Conservation (phyloP, 1,140 invertebrate genomes). For the Samia ricini region DNA sequence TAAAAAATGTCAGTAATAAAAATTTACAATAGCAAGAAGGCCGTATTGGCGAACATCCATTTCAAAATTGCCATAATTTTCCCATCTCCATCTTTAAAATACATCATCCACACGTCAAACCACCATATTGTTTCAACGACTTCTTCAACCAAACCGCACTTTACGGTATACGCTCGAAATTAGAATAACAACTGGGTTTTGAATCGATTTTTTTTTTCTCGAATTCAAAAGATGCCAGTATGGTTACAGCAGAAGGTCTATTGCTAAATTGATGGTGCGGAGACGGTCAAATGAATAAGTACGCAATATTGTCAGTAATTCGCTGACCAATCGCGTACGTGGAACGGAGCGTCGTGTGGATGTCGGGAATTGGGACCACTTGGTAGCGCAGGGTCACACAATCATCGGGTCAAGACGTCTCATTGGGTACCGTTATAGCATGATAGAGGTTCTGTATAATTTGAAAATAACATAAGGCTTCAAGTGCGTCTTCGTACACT, state of each 20-base stretch:
- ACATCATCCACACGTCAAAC: slow-evolving; percentile 44
- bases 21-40: slow-evolving; percentile 36
- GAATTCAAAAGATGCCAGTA: slow-evolving; percentile 11
- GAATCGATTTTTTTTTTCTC: slow-evolving; percentile 9
- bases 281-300: slow-evolving; percentile 66
- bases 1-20: slow-evolving; percentile 20
- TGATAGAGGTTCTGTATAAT: slow-evolving; percentile 5
- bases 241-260: slow-evolving; percentile 26
- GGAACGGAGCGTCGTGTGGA: slow-evolving; percentile 30
- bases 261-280: slow-evolving; percentile 59
- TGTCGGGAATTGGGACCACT: slow-evolving; percentile 63
- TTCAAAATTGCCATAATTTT: slow-evolving; percentile 23
- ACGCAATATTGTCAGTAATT: slow-evolving; percentile 69
- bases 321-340: slow-evolving; percentile 54
- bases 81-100: slow-evolving; percentile 44
- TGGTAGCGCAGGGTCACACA: slow-evolving; percentile 59
- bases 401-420: slow-evolving; percentile 46
- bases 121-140: slow-evolving; percentile 41
- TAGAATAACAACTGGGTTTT: background rate
- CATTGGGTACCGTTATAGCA: slow-evolving; percentile 28
- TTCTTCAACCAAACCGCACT: background rate
- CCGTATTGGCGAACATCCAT: slow-evolving; percentile 67
- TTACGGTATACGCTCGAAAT: background rate
- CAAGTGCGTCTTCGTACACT: too few relatives aligned
- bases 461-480: background rate